Evolutionary conservation across 2,113 vertebrate species (phyloP), one percentile per base, ranked within the genome.

Genomic region (Formicarius rufipectus): DNA sequence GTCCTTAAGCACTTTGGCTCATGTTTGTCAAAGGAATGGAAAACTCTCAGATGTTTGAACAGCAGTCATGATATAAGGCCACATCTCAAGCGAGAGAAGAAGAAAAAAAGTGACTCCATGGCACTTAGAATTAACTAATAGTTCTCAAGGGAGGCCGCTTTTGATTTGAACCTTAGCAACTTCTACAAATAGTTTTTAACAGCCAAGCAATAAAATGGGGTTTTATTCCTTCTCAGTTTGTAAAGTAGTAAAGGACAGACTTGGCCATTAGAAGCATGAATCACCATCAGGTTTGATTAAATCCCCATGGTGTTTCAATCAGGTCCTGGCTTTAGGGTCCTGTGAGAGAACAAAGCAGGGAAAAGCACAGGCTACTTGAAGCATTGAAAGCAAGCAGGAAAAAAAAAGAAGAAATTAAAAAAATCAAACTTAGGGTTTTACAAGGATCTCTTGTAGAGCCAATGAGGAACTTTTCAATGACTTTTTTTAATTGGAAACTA

Each of bases 1-100:
- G 98, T 98, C 97, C 97, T 98, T 98, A 98, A 98, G 97, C 98
- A 98, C 98, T 98, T 97, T 97, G 98, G 97, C 98, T 98, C 97
- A 97, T 98, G 98, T 98, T 98, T 98, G 98, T 98, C 97, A 95
- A 97, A 98, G 97, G 97, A 95, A 95, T 91, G 93, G 98, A 97
- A 98, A 97, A 96, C 84, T 96, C 97, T 97, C 97, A 95, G 96
- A 97, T 96, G 97, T 97, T 93, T 91, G 96, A 97, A 62, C 74
- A 88, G 97, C 96, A 94, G 96, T 93, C 83, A 89, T 84, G 94
- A 97, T 96, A 97, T 92, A 96, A 96, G 95, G 89, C 96, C 89
- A 89, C 92, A 95, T 97, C 97, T 97, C 95, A 67, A 96, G 97
- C 42, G 49, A 96, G 96, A 84, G 89, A 47, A 93, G 91, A 87